phyloP scores from a whole-genome alignment of 2,113 vertebrate genomes.

The Sinocyclocheilus maitianheensis region DNA sequence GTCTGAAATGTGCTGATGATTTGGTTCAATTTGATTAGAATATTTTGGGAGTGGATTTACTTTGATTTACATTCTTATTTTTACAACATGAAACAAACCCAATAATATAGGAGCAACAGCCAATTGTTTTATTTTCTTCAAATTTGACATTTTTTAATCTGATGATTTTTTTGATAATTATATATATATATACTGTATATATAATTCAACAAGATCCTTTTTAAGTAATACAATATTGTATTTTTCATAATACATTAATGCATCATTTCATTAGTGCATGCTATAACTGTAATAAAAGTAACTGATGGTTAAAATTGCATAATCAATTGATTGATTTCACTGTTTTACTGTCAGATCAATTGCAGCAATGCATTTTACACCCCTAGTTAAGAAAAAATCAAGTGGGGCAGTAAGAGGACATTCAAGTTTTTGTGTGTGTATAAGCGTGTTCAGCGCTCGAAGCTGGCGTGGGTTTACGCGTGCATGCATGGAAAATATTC shows the following conservation, averaged over 20 bases:
- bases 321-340: neutral
- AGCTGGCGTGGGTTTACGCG: conserved; percentile 14
- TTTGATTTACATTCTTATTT: neutral
- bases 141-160: too few relatives aligned
- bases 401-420: neutral
- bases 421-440: neutral
- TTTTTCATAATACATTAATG: neutral
- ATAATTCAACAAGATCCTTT: too few relatives aligned
- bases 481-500: conserved; percentile 39
- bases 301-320: neutral
- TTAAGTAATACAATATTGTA: too few relatives aligned
- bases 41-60: too few relatives aligned
- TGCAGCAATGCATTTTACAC: conserved; percentile 1
- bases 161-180: neutral
- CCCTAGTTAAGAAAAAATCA: neutral
- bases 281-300: neutral
- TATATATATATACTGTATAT: neutral
- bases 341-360: neutral
- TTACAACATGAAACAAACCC: neutral
- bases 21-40: neutral
- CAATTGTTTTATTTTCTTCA: too few relatives aligned
- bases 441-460: neutral
- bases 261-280: neutral
- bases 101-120: too few relatives aligned
- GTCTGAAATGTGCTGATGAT: neutral